Evolutionary conservation across 2,113 vertebrate genomes (phyloP), one percentile per base, ranked within the genome.

Genomic region (Promerops cafer): DNA sequence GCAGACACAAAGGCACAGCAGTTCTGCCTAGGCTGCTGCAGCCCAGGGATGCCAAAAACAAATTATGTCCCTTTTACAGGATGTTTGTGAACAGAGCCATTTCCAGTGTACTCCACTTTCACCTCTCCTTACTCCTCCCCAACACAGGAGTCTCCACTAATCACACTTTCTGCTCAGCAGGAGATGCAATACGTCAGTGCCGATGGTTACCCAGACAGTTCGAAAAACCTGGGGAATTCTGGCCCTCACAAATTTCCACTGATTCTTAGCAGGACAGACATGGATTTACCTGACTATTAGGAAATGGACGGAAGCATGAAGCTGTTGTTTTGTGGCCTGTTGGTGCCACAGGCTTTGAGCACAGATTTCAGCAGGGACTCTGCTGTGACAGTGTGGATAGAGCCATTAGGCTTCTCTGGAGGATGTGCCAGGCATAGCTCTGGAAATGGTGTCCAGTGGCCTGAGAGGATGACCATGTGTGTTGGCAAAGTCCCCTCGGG

Each of bases 251-350:
- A 89, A 40, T n/a, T 68, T 59, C n/a, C 53, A 3, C 65, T 16
- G 50, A 22, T 39, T 76, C 74, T 42, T 30, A 31, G 26, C 1
- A 9, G 7, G n/a, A 13, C 30, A 33, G 19, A 39, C 56, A 2
- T 0, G 13, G 50, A 27, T 78, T 60, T 30, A 42, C 31, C 17
- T 16, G 23, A 19, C 26, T 49, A 0, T 4, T 9, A 33, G 65
- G n/a, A 66, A 53, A 45, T 10, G 1, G 3, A 30, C 5, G 60
- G 13, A 0, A 0, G 5, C 1, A 23, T 1, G 13, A 37, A 63
- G 87, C 33, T 5, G 39, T 1, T 42, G 28, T 11, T 47, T 30
- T 13, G 23, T 2, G 23, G 47, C 44, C 27, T 5, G 6, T 8
- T 3, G 1, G 26, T 40, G 39, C 28, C n/a, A 24, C 11, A 24